A percentile compares a stretch with the other conserved stretches of the same genome.
These are phyloP conservation scores for Procambarus virginalis DNA, from an alignment of 1,140 invertebrate species.

Conservation along the genomic window DNA sequence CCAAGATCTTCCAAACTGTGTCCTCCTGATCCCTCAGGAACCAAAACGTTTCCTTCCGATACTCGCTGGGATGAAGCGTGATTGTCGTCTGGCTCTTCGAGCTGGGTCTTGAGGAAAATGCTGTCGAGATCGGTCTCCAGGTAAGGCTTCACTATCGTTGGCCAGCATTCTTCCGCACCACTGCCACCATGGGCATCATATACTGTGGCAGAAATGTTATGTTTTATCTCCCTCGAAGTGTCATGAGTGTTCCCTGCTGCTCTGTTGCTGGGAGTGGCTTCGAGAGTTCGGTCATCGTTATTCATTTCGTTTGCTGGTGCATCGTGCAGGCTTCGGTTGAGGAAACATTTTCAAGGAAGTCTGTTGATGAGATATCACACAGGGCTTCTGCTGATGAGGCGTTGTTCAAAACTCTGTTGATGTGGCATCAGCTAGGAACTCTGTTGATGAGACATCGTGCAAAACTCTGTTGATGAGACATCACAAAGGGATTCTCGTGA, in stretches of 20 bases:
- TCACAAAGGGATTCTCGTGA: no score
- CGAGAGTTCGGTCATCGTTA: no score
- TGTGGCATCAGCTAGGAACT: no score
- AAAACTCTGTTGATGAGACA: no score
- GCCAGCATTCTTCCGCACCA: neutral
- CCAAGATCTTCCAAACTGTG: no score
- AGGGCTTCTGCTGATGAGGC: no score
- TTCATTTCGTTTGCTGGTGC: no score
- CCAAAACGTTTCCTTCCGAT: neutral
- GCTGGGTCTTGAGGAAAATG: neutral
- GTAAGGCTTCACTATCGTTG: constrained; percentile 40
- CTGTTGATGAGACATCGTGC: neutral
- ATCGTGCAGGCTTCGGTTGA: no score
- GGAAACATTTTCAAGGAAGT: no score
- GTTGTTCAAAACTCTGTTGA: no score
- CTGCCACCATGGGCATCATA: neutral
- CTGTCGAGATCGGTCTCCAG: constrained; percentile 35
- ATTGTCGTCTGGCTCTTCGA: neutral
- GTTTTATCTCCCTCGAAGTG: neutral
- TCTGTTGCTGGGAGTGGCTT: no score
- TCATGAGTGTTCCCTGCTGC: neutral
- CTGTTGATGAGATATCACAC: neutral
- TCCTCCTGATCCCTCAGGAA: neutral
- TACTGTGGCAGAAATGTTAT: neutral
- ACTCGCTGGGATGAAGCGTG: neutral